These are phyloP conservation scores for Mobula birostris DNA, from an alignment of 2,113 vertebrate genomes.

Conservation along the genomic window DNA sequence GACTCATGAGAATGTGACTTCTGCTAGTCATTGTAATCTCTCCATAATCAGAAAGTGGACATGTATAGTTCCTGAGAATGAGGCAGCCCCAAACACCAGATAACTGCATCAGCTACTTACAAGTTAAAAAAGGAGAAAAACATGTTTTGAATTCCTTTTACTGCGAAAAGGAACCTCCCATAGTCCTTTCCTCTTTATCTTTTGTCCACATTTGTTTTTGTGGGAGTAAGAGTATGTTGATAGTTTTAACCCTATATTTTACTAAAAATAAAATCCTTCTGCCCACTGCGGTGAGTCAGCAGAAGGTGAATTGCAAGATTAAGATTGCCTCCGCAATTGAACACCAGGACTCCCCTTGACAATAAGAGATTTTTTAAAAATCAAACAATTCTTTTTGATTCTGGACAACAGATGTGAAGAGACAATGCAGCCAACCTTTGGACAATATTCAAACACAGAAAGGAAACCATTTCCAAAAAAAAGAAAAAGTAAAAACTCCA, in stretches of 20 bases:
- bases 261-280: slow-evolving; percentile 20
- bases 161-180: slow-evolving; percentile 35
- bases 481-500: background rate
- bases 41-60: slow-evolving; percentile 17
- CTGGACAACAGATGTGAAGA: slow-evolving; percentile 95
- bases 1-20: background rate
- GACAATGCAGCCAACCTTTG: slow-evolving; percentile 88
- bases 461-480: slow-evolving; percentile 74
- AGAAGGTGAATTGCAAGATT: slow-evolving; percentile 56
- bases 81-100: background rate
- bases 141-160: slow-evolving; percentile 36
- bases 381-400: slow-evolving; percentile 86
- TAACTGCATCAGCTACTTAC: background rate
- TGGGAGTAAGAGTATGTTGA: slow-evolving; percentile 7
- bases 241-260: slow-evolving; percentile 23
- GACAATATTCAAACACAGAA: slow-evolving; percentile 91
- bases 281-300: background rate
- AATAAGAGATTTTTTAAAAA: slow-evolving; percentile 77
- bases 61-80: background rate
- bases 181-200: slow-evolving; percentile 35
- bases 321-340: slow-evolving; percentile 85
- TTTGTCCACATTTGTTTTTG: slow-evolving; percentile 36
- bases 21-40: background rate
- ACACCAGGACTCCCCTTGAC: slow-evolving; percentile 85
- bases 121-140: slow-evolving; percentile 32